Evolutionary conservation across 1,140 invertebrate species (phyloP), one percentile per base, ranked within the genome.

Genomic region (Hirudo medicinalis): DNA sequence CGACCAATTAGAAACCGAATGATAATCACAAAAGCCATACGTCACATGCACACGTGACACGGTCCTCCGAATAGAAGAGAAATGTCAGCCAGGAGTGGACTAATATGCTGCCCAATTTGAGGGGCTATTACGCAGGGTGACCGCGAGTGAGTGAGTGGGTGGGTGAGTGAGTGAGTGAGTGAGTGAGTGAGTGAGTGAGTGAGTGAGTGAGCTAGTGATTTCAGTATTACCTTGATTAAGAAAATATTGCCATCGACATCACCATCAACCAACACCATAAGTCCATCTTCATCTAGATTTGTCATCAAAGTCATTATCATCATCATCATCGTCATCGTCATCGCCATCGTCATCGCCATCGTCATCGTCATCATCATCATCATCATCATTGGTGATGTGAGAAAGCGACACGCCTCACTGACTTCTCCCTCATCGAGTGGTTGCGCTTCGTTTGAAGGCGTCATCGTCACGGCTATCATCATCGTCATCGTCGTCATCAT

Each of bases 121-220:
- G 43, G n/a, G 43, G 15, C 43, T 9, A 49, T 49, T 49, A 49
- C 43, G 43, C 43, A 11, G 43, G 13, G 43, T 49, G 43, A 13
- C 43, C 43, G 43, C 29, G 57, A 9, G 2, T 57, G 54, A 57
- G 25, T 57, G 54, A 57, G 25, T 2, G 54, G 9, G 25, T 57
- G 54, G 9, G 25, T 57, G 54, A 57, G 29, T 63, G 57, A 63
- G 29, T 63, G 57, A 63, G 29, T 63, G 11, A n/a, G 9, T 63
- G 57, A n/a, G 29, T 63, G 54, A 57, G 25, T 57, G 54, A 57
- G 25, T 57, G 54, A 57, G 25, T 57, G 54, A 63, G 29, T 63
- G 57, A n/a, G 9, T 63, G 57, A n/a, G 29, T 63, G 20, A n/a
- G 19, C 17, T 3, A n/a, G 29, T 13, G 57, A 63, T 60, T 22